phyloP scores from a whole-genome alignment of 2,797 vertebrate genomes.

The Alcedo atthis region DNA sequence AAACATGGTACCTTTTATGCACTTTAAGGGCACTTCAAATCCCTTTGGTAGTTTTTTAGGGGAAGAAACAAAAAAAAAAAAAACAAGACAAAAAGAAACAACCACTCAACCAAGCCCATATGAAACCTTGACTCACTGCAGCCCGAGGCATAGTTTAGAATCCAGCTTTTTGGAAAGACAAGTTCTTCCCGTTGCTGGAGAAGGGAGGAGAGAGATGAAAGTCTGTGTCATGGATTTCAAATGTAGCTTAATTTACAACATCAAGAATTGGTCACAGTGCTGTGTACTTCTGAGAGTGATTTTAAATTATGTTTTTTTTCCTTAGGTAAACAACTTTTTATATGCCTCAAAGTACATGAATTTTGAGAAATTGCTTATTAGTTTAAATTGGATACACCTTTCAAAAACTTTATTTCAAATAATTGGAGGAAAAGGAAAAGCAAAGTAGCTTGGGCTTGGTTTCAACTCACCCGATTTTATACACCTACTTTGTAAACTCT shows the following conservation, averaged over 20 bases:
- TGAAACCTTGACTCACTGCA: constrained; percentile 33
- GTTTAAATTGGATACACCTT: neutral
- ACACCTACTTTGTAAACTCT: neutral
- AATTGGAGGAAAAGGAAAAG: neutral
- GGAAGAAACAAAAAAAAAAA: neutral
- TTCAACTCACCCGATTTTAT: neutral
- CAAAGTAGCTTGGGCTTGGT: neutral
- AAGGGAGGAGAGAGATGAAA: neutral
- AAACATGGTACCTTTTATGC: constrained; percentile 14
- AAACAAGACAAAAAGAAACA: neutral
- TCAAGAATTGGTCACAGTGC: neutral
- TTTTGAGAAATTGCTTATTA: neutral
- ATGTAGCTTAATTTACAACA: neutral
- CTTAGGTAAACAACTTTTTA: neutral
- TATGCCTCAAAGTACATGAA: neutral
- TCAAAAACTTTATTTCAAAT: neutral
- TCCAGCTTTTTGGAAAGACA: constrained; percentile 6
- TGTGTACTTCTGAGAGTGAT: neutral
- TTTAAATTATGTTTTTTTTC: neutral
- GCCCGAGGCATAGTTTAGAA: neutral
- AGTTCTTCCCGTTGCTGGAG: constrained; percentile 42
- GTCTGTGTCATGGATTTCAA: neutral
- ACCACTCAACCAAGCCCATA: neutral
- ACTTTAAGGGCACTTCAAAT: neutral
- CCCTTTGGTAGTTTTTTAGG: neutral